Base-by-base conservation (phyloP, 2,113 vertebrate genomes). In the Campylomormyrus numenius region DNA sequence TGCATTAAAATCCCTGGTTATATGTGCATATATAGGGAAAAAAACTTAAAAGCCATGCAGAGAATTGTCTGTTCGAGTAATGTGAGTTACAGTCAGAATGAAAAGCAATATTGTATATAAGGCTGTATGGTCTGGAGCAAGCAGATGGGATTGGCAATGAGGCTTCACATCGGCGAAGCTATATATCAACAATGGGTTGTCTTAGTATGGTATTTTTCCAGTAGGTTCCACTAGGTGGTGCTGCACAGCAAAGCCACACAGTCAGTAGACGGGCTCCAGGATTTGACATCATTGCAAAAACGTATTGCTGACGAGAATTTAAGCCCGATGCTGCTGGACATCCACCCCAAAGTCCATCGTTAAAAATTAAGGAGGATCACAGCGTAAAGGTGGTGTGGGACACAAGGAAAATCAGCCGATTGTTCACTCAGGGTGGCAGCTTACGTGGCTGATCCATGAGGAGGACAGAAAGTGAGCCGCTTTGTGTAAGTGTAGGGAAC, bases 1-100 rank as follows among this genome's bases (percentile, higher is more conserved):
- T 90, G 70, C 89, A 80, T 90, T 92, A 92, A 91, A 91, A 91
- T 91, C 93, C 91, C 92, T 85, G 89, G 86, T 92, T 90, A 92
- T 88, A 93, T 93, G 91, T 95, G 92, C 91, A 92, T 93, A 94
- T 94, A 93, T 92, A 92, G 91, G 90, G 90, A 70, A 42, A 87
- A 89, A 88, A 66, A 48, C 70, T 31, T 17, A 94, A 94, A 95
- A 95, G 94, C 93, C 95, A 96, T 95, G 95, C 95, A 95, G 93
- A 91, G 70, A 89, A 39, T 21, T 52, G 89, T 83, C 87, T 90
- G 70, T 86, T 88, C 89, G 90, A 91, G 90, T 93, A 94, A 90
- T 56, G 91, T 91, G 70, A 91, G 92, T 91, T 58, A 42, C 8
- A 13, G 24, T 74, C n/a, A 80, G 27, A 49, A 89, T 27, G 31